Base-by-base conservation (phyloP, 2,888 invertebrate species). In the Mythimna pallens region DNA sequence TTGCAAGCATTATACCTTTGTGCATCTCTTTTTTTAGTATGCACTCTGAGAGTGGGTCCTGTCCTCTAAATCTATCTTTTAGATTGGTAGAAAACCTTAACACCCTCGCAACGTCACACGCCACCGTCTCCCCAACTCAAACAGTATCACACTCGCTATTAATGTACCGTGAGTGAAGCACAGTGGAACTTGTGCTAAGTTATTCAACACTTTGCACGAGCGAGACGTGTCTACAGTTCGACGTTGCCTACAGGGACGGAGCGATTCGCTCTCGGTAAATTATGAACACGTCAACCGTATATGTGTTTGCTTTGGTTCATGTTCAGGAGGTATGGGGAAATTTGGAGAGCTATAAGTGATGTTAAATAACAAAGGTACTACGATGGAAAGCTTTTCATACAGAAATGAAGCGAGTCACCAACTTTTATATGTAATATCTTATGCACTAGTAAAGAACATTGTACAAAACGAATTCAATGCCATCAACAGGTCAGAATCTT, bases 181-280 rank as follows among this genome's bases (percentile, higher is more conserved):
- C 70, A 80, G 79, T 68, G 57, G 61, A 85, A 86, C 86, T 86
- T 84, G 47, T 40, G 64, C 61, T 82, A 82, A 85, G 80, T 85
- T 84, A 85, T 85, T 82, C 86, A 85, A 74, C 78, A 81, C 72
- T 74, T 57, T 71, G 65, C 62, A 72, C 78, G 58, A 57, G 65
- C 50, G 73, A 82, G 86, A 80, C 77, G 65, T 82, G 86, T 82
- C 84, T 81, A 61, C 71, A 79, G 73, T 86, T 86, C 77, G 77
- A 73, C 73, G 72, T 80, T 69, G 71, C 61, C 72, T 82, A 65
- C 61, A 67, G 67, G 50, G 74, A 70, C 80, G 57, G 63, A 76
- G 34, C 62, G 82, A 73, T 68, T 65, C 69, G 65, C 69, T 76
- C 70, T 47, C 12, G 10, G 70, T 83, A 71, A 76, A 80, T 76